Evolutionary conservation across 2,888 invertebrate species (phyloP).

Genomic region (Nymphalis c-album): DNA sequence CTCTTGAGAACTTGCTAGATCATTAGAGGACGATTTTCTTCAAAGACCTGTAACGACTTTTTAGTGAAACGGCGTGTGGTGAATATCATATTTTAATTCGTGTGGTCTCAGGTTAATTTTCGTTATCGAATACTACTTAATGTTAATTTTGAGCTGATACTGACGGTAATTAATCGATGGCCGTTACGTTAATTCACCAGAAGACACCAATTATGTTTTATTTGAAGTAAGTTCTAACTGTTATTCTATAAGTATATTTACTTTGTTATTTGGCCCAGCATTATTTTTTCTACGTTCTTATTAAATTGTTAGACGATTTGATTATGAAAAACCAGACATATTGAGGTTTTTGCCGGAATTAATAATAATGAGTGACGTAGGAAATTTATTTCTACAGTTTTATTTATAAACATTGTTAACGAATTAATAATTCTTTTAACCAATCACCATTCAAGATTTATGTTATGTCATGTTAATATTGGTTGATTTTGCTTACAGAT

Average conservation of each 20-base stretch:
- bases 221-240: slow-evolving; percentile 53
- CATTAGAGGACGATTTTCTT: slow-evolving; percentile 54
- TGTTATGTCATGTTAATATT: slow-evolving; percentile 17
- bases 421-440: slow-evolving; percentile 47
- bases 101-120: slow-evolving; percentile 80
- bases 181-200: slow-evolving; percentile 73
- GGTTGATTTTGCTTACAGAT: not conserved
- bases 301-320: slow-evolving; percentile 53
- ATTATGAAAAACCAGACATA: slow-evolving; percentile 63
- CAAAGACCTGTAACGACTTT: slow-evolving; percentile 71
- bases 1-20: slow-evolving; percentile 27
- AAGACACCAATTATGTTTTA: slow-evolving; percentile 66
- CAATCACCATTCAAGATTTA: slow-evolving; percentile 61
- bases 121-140: slow-evolving; percentile 70
- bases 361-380: not conserved
- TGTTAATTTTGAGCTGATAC: slow-evolving; percentile 75
- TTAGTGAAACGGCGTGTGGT: slow-evolving; percentile 59
- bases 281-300: slow-evolving; percentile 47
- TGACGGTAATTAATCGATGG: slow-evolving; percentile 57
- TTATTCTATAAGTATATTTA: slow-evolving; percentile 44
- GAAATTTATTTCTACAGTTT: not conserved
- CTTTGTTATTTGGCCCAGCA: slow-evolving; percentile 68
- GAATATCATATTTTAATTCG: slow-evolving; percentile 51
- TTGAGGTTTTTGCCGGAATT: slow-evolving; percentile 54
- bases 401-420: slow-evolving; percentile 25